Percentiles rank a stretch among this genome's conserved stretches.
These are phyloP conservation scores for Oscheius sp. DNA, from an alignment of 2,888 invertebrate genomes.

Conservation along the genomic window DNA sequence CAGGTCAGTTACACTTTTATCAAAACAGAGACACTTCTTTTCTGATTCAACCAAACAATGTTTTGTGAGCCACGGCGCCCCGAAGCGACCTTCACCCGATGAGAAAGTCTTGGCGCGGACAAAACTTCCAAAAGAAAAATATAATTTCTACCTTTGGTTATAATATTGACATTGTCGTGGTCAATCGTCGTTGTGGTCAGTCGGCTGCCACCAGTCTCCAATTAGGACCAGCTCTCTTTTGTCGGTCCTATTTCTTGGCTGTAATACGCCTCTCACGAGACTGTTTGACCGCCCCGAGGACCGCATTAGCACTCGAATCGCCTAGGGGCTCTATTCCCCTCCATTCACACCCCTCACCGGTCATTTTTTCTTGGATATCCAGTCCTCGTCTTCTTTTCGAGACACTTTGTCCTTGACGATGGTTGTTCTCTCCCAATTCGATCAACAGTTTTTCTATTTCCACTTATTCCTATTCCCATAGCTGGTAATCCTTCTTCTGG, in stretches of 20 bases:
- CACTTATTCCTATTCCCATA: neutral
- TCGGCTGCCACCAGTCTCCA: neutral
- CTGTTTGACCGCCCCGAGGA: slow-evolving; percentile 33
- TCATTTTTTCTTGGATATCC: neutral
- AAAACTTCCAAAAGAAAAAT: slow-evolving; percentile 2
- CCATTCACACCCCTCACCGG: slow-evolving; percentile 17
- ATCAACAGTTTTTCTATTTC: neutral
- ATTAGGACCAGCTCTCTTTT: neutral
- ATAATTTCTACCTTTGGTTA: neutral
- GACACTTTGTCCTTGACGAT: neutral
- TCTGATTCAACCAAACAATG: neutral
- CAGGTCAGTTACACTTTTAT: neutral
- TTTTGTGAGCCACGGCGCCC: neutral
- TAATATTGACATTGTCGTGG: neutral
- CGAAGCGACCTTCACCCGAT: neutral
- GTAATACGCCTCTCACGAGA: slow-evolving; percentile 34
- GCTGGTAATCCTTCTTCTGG: slow-evolving; percentile 2
- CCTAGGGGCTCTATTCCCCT: slow-evolving; percentile 26
- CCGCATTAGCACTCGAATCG: slow-evolving; percentile 35
- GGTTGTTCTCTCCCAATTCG: neutral
- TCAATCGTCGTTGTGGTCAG: neutral
- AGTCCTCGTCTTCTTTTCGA: slow-evolving; percentile 1
- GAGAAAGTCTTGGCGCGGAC: slow-evolving; percentile 3
- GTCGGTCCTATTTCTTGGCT: slow-evolving; percentile 3
- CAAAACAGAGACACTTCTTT: neutral